Percentiles rank a stretch among this genome's conserved stretches.
Conservation (phyloP, 2,888 invertebrate species). For the Drosophila putrida region DNA sequence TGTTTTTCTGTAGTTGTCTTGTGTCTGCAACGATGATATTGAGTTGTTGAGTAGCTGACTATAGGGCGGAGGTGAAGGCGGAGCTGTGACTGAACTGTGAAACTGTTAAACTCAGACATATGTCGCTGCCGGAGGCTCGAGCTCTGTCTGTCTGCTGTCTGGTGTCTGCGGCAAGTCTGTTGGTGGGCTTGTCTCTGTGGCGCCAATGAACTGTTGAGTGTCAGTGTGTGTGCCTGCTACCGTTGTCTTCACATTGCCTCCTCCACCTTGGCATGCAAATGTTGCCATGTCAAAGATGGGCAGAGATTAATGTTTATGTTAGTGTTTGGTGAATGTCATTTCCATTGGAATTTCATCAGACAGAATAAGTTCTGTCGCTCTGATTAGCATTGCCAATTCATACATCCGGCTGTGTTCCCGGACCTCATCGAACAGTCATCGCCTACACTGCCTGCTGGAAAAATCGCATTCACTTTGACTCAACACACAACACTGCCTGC, state of each 20-base stretch:
- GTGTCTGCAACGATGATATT: constrained; percentile 40
- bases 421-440: constrained; percentile 48
- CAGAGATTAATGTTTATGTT: constrained; percentile 40
- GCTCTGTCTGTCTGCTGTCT: constrained; percentile 43
- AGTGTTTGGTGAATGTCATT: constrained; percentile 24
- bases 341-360: constrained; percentile 61
- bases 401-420: constrained; percentile 77
- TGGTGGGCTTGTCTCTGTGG: constrained; percentile 72
- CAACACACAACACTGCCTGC: constrained; percentile 56
- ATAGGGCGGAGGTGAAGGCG: constrained; percentile 1
- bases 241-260: constrained; percentile 22
- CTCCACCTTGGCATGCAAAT: constrained; percentile 30
- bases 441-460: constrained; percentile 4
- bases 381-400: constrained; percentile 67
- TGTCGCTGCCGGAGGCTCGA: constrained; percentile 34
- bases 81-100: constrained; percentile 8
- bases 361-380: constrained; percentile 46
- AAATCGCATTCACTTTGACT: constrained; percentile 52
- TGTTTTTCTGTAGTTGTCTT: constrained; percentile 15
- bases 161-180: constrained; percentile 49
- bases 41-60: constrained; percentile 33
- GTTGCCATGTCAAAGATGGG: constrained; percentile 40
- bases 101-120: constrained; percentile 2
- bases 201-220: constrained; percentile 68
- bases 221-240: constrained; percentile 28